Conservation (phyloP, 2,797 vertebrate genomes). For the Poecilia wingei region DNA sequence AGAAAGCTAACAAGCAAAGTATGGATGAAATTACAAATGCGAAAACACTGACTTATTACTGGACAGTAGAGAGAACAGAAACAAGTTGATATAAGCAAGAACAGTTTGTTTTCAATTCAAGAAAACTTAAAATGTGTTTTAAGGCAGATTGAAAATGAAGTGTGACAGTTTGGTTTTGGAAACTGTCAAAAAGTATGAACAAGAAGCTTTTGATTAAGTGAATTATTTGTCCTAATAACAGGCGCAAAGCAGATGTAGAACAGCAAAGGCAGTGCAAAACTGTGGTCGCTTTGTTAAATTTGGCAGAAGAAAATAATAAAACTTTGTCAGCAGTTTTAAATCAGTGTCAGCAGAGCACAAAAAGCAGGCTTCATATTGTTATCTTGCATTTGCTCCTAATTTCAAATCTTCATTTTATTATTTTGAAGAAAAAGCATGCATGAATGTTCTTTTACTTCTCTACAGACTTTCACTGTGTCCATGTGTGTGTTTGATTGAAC, state of each 20-base stretch:
- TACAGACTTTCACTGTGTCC: background rate
- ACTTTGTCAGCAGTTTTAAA: slow-evolving; percentile 30
- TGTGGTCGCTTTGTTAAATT: slow-evolving; percentile 6
- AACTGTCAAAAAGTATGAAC: slow-evolving; percentile 41
- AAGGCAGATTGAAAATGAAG: slow-evolving; percentile 9
- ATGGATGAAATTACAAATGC: slow-evolving; percentile 7
- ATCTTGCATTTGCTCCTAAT: slow-evolving; percentile 60
- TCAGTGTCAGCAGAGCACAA: slow-evolving; percentile 39
- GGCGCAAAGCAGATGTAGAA: slow-evolving; percentile 32
- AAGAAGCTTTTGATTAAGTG: slow-evolving; percentile 9
- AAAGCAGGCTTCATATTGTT: slow-evolving; percentile 32
- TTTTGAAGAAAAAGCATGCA: background rate
- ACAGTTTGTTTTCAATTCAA: slow-evolving; percentile 20
- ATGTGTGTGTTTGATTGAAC: slow-evolving; percentile 7
- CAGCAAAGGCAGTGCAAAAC: slow-evolving; percentile 44
- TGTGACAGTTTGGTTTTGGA: slow-evolving; percentile 29
- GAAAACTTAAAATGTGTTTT: slow-evolving; percentile 4
- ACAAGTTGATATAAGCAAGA: slow-evolving; percentile 3
- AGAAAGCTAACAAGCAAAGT: background rate
- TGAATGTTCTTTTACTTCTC: background rate
- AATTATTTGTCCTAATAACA: slow-evolving; percentile 31
- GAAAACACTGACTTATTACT: slow-evolving; percentile 4
- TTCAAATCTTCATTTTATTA: slow-evolving; percentile 34
- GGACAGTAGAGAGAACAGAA: background rate
- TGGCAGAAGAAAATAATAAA: background rate